These are phyloP conservation scores for Synergus laeviventris DNA, from an alignment of 2,888 invertebrate species.

Conservation along the genomic window DNA sequence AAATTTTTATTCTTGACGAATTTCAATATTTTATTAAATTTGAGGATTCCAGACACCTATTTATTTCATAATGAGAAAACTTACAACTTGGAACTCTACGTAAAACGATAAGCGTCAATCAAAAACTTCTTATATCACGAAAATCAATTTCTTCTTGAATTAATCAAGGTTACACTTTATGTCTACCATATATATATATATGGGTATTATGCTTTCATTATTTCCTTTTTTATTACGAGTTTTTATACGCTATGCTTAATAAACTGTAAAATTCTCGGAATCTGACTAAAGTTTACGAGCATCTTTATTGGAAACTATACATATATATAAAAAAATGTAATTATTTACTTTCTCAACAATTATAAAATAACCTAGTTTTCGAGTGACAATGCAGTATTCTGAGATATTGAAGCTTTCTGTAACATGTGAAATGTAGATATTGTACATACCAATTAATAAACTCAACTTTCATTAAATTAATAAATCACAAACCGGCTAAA, in stretches of 20 bases:
- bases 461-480: background rate
- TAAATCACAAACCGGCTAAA: background rate
- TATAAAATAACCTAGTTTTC: no score
- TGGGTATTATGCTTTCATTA: background rate
- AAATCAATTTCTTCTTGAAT: conserved; percentile 29
- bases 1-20: background rate
- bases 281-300: background rate
- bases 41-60: conserved; percentile 2
- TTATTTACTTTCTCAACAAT: background rate
- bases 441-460: background rate
- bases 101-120: conserved; percentile 38
- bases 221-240: background rate
- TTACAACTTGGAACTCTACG: conserved; percentile 27
- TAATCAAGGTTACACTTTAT: background rate
- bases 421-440: no score
- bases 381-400: no score
- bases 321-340: background rate
- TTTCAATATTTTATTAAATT: conserved; percentile 18
- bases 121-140: conserved; percentile 34
- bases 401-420: no score
- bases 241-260: background rate
- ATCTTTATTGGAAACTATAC: conserved; percentile 7
- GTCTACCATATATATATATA: no score
- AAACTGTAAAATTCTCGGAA: conserved; percentile 9
- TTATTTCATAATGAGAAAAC: conserved; percentile 32